Percentiles rank a stretch among this genome's conserved stretches.
Conservation (phyloP, 2,797 vertebrate genomes). For the Buceros bicornis region DNA sequence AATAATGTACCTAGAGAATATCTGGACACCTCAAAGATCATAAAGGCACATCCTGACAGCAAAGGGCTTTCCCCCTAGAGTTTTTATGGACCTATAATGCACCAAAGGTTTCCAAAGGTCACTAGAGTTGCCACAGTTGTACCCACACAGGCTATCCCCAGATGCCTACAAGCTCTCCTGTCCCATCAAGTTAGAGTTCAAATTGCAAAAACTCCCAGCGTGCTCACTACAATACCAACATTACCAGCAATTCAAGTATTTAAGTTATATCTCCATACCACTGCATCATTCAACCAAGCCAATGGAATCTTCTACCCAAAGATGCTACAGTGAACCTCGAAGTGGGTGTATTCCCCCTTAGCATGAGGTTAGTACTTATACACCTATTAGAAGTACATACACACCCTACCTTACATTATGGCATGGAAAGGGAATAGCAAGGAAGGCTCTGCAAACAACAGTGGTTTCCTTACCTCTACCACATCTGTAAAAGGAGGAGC, state of each 20-base stretch:
- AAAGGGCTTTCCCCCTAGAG: background rate
- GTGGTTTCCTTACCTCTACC: background rate
- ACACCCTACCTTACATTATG: background rate
- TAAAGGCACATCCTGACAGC: background rate
- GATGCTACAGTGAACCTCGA: background rate
- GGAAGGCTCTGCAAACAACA: background rate
- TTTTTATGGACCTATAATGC: background rate
- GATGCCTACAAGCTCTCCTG: background rate
- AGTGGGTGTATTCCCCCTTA: background rate
- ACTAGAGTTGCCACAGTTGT: background rate
- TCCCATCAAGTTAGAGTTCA: background rate
- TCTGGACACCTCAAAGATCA: background rate
- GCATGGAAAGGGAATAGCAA: background rate
- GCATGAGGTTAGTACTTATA: background rate
- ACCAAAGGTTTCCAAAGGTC: background rate
- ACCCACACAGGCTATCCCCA: background rate
- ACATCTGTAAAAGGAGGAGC: accelerated
- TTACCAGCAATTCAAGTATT: background rate
- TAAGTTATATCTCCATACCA: background rate
- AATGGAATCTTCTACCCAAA: background rate
- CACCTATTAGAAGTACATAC: background rate
- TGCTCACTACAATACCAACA: background rate
- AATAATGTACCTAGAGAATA: background rate
- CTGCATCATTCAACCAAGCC: background rate
- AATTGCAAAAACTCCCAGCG: background rate